Percentiles rank a stretch among this genome's conserved stretches.
Evolutionary conservation across 2,797 vertebrate genomes (phyloP).

Genomic region (Lacerta viridis): DNA sequence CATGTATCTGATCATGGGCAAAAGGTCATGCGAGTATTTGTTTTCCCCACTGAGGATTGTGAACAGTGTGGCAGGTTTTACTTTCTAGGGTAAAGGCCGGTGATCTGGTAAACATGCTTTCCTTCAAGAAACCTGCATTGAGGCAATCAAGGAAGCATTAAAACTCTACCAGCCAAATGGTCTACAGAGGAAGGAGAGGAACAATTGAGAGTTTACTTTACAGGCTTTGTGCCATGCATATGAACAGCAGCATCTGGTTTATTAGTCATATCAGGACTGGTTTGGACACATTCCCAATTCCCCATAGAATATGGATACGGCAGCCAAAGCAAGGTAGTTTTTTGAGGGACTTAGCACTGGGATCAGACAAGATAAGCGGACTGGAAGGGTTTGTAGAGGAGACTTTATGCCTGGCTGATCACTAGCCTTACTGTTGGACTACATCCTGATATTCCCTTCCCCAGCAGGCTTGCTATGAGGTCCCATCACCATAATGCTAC

Average conservation of each 20-base stretch:
- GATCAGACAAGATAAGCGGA: not conserved
- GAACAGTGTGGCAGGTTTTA: not conserved
- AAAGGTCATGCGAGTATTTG: not conserved
- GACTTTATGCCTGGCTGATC: not conserved
- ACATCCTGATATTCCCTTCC: not conserved
- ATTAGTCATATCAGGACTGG: not conserved
- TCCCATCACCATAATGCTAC: not conserved
- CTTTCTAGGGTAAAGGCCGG: not conserved
- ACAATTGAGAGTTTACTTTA: constrained; percentile 1
- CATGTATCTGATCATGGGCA: not conserved
- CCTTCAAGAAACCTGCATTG: not conserved
- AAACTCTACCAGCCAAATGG: not conserved
- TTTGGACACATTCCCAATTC: constrained; percentile 26
- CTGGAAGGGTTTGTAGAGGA: not conserved
- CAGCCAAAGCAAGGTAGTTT: no score
- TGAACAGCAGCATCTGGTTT: constrained; percentile 20
- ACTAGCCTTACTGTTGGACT: not conserved
- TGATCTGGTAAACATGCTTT: constrained; percentile 22
- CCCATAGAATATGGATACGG: not conserved
- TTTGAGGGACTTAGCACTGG: not conserved
- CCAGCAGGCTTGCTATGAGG: no score
- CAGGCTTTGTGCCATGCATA: constrained; percentile 8
- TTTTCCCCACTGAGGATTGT: not conserved
- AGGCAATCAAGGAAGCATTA: constrained; percentile 5
- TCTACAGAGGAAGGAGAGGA: constrained; percentile 5